Conservation (phyloP, 2,797 vertebrate genomes). For the Danio aesculapii region DNA sequence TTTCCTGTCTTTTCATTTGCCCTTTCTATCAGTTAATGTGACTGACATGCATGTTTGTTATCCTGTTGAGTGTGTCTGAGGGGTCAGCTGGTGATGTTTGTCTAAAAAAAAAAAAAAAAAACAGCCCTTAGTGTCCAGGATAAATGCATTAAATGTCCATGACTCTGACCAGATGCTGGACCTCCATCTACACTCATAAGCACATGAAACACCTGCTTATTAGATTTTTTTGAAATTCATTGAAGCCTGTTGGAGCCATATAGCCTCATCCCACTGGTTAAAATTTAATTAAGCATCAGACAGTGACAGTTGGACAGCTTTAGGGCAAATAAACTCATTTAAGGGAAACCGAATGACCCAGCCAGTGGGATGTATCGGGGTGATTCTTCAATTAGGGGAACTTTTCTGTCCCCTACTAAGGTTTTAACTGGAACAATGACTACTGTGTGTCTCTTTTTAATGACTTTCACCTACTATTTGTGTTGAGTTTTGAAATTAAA, state of each 20-base stretch:
- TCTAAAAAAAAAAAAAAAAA: constrained; percentile 24
- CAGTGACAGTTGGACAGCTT: constrained; percentile 27
- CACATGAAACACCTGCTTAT: constrained; percentile 16
- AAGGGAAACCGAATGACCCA: constrained; percentile 29
- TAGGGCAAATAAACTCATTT: constrained; percentile 39
- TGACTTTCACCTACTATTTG: constrained; percentile 1
- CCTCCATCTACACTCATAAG: constrained; percentile 26
- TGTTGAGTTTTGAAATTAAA: background rate
- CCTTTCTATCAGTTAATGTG: constrained; percentile 26
- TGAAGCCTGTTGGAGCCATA: constrained; percentile 12
- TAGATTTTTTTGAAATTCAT: background rate
- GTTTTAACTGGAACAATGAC: background rate
- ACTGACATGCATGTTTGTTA: constrained; percentile 31
- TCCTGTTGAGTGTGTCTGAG: constrained; percentile 33
- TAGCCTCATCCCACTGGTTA: constrained; percentile 34
- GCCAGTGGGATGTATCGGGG: background rate
- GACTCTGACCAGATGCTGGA: constrained; percentile 20
- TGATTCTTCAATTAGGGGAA: constrained; percentile 22
- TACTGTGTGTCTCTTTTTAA: background rate
- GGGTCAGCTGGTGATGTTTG: constrained; percentile 30
- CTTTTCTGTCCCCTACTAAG: background rate
- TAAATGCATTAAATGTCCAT: constrained; percentile 43
- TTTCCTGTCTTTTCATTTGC: constrained; percentile 11
- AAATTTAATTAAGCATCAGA: constrained; percentile 46
- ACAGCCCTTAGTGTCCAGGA: constrained; percentile 31